Conservation (phyloP, 2,113 vertebrate species). For the Calidris pygmaea region DNA sequence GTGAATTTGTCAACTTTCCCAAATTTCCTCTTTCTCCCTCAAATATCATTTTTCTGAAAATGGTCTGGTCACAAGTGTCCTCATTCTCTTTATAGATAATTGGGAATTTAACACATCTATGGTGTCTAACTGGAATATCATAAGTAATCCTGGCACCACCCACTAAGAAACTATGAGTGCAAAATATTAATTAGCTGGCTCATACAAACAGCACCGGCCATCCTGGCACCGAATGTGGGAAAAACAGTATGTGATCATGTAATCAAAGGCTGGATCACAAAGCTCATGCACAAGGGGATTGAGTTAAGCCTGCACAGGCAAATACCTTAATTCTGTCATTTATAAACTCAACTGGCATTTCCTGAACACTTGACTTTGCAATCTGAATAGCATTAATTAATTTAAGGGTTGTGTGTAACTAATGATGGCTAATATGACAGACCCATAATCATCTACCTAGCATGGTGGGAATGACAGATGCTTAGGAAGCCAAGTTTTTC, state of each 20-base stretch:
- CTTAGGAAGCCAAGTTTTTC: not conserved
- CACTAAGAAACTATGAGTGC: not conserved
- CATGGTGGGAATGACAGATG: not conserved
- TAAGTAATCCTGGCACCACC: not conserved
- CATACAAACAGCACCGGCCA: not conserved
- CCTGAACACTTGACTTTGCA: slow-evolving; percentile 3
- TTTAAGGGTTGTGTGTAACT: not conserved
- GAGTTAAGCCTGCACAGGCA: not conserved
- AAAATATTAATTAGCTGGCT: not conserved
- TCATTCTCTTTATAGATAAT: not conserved
- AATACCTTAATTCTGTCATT: slow-evolving; percentile 9
- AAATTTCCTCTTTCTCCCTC: not conserved
- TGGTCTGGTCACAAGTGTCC: not conserved
- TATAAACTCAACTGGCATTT: slow-evolving; percentile 4
- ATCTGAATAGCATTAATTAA: slow-evolving; percentile 27
- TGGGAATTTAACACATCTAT: not conserved
- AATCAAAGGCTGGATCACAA: slow-evolving; percentile 26
- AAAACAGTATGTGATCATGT: not conserved
- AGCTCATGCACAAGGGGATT: not conserved
- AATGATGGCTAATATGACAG: not conserved
- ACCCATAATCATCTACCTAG: not conserved
- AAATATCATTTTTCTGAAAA: not conserved
- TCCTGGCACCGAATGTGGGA: not conserved
- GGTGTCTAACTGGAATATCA: not conserved
- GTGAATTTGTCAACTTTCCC: not conserved